Evolutionary conservation across 2,797 vertebrate species (phyloP), one percentile per base, ranked within the genome.

Genomic region (Avahi laniger): DNA sequence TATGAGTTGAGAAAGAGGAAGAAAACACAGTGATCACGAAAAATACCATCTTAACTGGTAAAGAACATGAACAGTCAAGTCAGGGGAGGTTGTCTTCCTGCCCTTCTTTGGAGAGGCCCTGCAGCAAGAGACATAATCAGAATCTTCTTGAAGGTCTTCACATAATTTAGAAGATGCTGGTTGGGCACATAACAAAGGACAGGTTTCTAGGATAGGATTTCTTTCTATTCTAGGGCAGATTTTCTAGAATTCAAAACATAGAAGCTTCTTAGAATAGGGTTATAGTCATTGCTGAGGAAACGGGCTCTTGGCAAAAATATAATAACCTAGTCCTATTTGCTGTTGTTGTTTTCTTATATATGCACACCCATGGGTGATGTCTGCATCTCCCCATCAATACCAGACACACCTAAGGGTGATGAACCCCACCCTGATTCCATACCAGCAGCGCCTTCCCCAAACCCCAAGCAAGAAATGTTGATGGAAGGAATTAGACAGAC

Each of bases 201-300:
- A 52, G 50, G 0, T 35, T 69, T 35, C 67, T 69, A 69, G 67
- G 35, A 69, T 69, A 69, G 35, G 67, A 38, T 79, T 79, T 79
- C 76, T 79, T 79, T 79, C 76, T 57, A 79, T 57, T 79, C 54
- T 30, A 57, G 33, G 24, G 52, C 30, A 69, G n/a, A 86, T 48
- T 96, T 73, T 48, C 52, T 89, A 57, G 69, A 89, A 43, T 94
- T 95, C 67, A 85, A 84, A 93, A 26, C 63, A 24, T 69, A 41
- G 38, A 70, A 61, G 0, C 10, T 35, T 70, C 61, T 93, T 78
- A 88, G 72, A 30, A 48, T 18, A 89, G 35, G 14, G 24, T 43
- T 52, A 13, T 78, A 50, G 46, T 82, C 54, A 20, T 73, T 92
- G 35, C 76, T 83, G 57, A 69, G 43, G 61, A 81, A 57, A 69